phyloP scores from a whole-genome alignment of 1,140 invertebrate genomes.

The Lucilia sericata region DNA sequence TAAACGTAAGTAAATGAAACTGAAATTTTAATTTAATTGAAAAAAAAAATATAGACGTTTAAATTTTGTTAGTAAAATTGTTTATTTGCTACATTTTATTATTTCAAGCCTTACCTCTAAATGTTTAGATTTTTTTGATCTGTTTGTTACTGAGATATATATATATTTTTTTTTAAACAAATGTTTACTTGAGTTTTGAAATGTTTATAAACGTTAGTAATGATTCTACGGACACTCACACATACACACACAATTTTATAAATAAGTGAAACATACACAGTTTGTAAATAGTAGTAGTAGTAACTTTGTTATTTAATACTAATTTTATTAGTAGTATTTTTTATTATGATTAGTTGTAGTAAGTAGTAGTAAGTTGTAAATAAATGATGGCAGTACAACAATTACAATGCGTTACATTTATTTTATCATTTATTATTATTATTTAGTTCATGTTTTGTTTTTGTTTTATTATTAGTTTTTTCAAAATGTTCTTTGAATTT shows the following conservation, averaged over 20 bases:
- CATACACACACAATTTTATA: not conserved
- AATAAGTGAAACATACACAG: conserved; percentile 4
- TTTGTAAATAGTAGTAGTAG: not conserved
- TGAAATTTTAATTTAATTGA: not conserved
- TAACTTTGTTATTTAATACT: not conserved
- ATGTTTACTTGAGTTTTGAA: not conserved
- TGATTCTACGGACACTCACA: not conserved
- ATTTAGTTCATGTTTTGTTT: not conserved
- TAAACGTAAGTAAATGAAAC: not conserved
- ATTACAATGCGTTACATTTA: not conserved
- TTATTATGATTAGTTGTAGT: not conserved
- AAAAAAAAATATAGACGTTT: not conserved
- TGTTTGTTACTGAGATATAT: not conserved
- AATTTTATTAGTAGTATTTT: not conserved
- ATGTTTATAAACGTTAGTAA: not conserved
- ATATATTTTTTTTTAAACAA: not conserved
- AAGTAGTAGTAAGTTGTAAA: not conserved
- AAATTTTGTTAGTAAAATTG: not conserved
- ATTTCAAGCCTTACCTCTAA: conserved; percentile 41
- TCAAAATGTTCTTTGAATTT: conserved; percentile 30
- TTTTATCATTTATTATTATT: not conserved
- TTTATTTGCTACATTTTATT: conserved; percentile 40
- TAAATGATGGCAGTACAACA: conserved; percentile 10
- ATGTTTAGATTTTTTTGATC: conserved; percentile 29
- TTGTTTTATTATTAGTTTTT: not conserved